Evolutionary conservation across 1,140 invertebrate genomes (phyloP), one percentile per base, ranked within the genome.

Genomic region (Tetramorium alpestre): DNA sequence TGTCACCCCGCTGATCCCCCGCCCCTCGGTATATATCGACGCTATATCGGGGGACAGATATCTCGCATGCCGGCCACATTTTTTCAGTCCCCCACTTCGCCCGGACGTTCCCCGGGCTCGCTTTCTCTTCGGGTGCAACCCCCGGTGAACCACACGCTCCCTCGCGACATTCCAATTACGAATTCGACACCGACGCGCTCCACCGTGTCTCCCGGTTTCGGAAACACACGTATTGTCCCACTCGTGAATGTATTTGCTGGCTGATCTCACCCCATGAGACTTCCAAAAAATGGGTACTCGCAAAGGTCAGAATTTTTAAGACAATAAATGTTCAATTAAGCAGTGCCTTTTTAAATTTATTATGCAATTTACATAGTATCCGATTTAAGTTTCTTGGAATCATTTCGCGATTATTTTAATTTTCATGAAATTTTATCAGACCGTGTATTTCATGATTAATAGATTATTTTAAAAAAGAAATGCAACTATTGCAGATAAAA

Each of bases 81-180:
- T 85, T 85, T 69, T 72, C 73, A 18, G 41, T 64, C 38, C 72
- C 22, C 44, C 7, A 41, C 25, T 38, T 25, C 44, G 62, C 28
- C 4, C 64, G 56, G 1, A 28, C 3, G 2, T 16, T 22, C 84
- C 1, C 28, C 38, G 51, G 8, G 16, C 5, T 41, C 33, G 41
- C 13, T 18, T 8, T 41, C 28, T 51, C 73, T 78, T 60, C 22
- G 44, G 44, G 7, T 41, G 82, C 82, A 85, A 85, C 82, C 82
- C 73, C 58, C 62, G 44, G 1, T 62, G 73, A 85, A 85, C 56
- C 73, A 28, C 72, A 75, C 22, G 82, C 67, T 82, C 54, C 80
- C 67, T 82, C 67, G 80, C 80, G 80, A 82, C 80, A 73, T 82
- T 82, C 80, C 80, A 82, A 82, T 82, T 82, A 82, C 67, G 67